These are phyloP conservation scores for Oconnorella tubifera DNA, from an alignment of 2,888 invertebrate genomes.

Conservation along the genomic window DNA sequence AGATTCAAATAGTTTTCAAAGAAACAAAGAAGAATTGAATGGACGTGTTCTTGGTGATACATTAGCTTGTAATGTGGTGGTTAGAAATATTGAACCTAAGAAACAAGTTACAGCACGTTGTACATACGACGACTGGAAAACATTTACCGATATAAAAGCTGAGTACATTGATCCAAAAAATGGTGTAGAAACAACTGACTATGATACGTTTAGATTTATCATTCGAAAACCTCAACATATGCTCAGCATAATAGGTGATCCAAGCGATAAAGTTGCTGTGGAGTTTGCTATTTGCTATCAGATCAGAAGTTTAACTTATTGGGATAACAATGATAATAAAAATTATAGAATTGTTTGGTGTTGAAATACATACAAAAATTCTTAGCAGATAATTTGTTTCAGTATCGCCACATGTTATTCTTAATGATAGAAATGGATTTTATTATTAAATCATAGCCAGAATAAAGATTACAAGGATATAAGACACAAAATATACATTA, in stretches of 20 bases:
- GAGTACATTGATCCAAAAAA: constrained; percentile 4
- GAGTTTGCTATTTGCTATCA: constrained; percentile 17
- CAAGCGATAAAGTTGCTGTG: not conserved
- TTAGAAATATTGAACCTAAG: not conserved
- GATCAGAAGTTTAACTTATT: constrained; percentile 3
- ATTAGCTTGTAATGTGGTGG: constrained; percentile 6
- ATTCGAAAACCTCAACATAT: not conserved
- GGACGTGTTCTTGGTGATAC: not conserved
- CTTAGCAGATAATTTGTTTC: too few relatives aligned
- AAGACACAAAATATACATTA: too few relatives aligned
- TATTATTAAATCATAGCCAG: too few relatives aligned
- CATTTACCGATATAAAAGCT: not conserved
- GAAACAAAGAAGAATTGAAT: not conserved
- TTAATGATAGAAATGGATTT: too few relatives aligned
- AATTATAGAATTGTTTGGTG: constrained; percentile 12
- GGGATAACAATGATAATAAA: constrained; percentile 9
- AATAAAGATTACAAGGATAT: too few relatives aligned
- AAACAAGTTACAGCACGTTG: constrained; percentile 9
- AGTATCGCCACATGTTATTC: too few relatives aligned
- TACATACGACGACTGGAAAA: constrained; percentile 11
- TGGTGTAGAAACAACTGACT: not conserved
- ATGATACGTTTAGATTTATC: constrained; percentile 13
- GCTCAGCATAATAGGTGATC: not conserved
- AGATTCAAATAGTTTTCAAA: too few relatives aligned
- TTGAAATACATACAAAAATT: too few relatives aligned